Evolutionary conservation across 2,888 invertebrate species (phyloP), one percentile per base, ranked within the genome.

Genomic region (Epinotia nisella): DNA sequence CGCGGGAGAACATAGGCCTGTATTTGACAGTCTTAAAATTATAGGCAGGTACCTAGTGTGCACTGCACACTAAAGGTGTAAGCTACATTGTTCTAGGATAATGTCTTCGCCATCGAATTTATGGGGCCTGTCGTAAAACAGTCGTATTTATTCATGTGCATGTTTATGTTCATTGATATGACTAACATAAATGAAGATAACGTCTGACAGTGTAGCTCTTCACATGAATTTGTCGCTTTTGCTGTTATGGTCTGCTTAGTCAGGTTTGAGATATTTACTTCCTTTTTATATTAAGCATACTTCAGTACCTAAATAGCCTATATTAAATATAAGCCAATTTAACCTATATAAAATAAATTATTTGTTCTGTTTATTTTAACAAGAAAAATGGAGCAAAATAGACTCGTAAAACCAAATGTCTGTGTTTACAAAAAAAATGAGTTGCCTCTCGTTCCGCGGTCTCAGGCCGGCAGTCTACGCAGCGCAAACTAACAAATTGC

Each of bases 151-250:
- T 88, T 88, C 87, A 89, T 86, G 85, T 83, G 83, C 84, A 87
- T 87, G 86, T 87, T 89, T 87, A 88, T 82, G 84, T 81, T 87
- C 87, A 88, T 89, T 88, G 87, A 86, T 89, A 88, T 85, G 85
- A 81, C 79, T 80, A 81, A 79, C 84, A 87, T 81, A 80, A 79
- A 78, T 74, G 73, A 71, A 78, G 74, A 75, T 72, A 75, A 69
- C 59, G 73, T 69, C 64, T 41, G 68, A 69, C 69, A 58, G 58
- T 72, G 72, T 61, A 61, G 67, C 61, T 73, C 58, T 64, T 64
- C 17, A 51, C 39, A 64, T 58, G 58, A 73, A 73, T 68, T 72
- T 62, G 73, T 62, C 62, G 59, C 68, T 41, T 64, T 21, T 70
- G 13, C 29, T 49, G 24, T 56, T 29, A 55, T 29, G 35, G 21